phyloP scores from a whole-genome alignment of 2,888 invertebrate genomes.

The Tiliacea aurago region DNA sequence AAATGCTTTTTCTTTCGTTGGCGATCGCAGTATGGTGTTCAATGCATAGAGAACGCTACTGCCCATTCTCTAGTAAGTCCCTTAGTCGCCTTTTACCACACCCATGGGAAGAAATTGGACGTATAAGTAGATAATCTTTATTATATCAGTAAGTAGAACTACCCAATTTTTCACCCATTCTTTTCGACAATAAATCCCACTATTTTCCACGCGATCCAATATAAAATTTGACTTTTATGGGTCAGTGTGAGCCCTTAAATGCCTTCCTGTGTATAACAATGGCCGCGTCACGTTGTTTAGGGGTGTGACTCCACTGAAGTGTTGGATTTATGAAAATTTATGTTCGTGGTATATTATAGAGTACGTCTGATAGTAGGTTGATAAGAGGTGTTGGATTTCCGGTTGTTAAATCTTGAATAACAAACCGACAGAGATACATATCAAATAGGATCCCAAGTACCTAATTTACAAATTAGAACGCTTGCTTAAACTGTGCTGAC shows the following conservation, averaged over 20 bases:
- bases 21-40: too few relatives aligned
- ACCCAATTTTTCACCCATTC: constrained; percentile 10
- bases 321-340: constrained; percentile 48
- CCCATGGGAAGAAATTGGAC: too few relatives aligned
- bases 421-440: constrained; percentile 23
- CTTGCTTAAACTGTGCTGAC: neutral
- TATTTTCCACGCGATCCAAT: constrained; percentile 42
- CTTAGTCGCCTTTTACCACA: too few relatives aligned
- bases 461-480: neutral
- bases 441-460: constrained; percentile 1
- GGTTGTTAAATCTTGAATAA: constrained; percentile 20
- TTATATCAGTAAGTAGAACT: neutral
- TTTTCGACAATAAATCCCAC: constrained; percentile 32
- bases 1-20: too few relatives aligned
- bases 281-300: constrained; percentile 37
- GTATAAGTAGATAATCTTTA: neutral
- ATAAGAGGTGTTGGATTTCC: constrained; percentile 29
- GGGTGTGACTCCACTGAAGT: constrained; percentile 34
- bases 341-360: constrained; percentile 1
- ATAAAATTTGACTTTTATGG: constrained; percentile 59
- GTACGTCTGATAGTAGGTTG: neutral
- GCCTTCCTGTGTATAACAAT: constrained; percentile 33
- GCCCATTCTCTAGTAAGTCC: too few relatives aligned
- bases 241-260: constrained; percentile 51
- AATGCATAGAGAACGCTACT: too few relatives aligned